phyloP scores from a whole-genome alignment of 2,113 vertebrate genomes.

The Lanius ludovicianus region DNA sequence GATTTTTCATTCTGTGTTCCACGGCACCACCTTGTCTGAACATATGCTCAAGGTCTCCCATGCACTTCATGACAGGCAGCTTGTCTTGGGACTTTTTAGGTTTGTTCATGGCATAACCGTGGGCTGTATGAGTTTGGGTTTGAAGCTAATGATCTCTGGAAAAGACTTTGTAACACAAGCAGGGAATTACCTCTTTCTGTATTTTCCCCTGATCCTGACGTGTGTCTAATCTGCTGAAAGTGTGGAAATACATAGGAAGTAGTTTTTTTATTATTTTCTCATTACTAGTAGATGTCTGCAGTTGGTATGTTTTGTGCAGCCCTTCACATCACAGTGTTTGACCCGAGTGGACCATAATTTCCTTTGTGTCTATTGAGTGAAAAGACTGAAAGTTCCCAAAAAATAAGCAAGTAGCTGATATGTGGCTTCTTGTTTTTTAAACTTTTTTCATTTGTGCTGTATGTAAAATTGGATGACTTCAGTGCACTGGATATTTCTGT shows the following conservation, averaged over 20 bases:
- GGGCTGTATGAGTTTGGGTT: background rate
- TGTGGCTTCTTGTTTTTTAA: background rate
- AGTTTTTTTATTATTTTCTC: background rate
- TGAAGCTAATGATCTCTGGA: background rate
- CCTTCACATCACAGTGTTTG: background rate
- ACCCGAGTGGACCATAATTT: background rate
- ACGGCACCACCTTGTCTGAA: background rate
- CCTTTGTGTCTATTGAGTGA: background rate
- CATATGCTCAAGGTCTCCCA: accelerated
- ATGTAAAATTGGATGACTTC: background rate
- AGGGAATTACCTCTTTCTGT: background rate
- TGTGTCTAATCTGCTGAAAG: background rate
- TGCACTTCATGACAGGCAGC: background rate
- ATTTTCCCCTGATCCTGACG: background rate
- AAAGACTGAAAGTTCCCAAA: background rate
- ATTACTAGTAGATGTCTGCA: background rate
- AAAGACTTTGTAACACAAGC: background rate
- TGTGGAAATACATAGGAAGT: background rate
- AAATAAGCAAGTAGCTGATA: background rate
- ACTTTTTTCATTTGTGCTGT: background rate
- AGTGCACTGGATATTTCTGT: background rate
- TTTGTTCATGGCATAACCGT: background rate
- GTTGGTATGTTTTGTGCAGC: background rate
- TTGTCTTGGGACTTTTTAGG: background rate
- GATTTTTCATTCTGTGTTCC: background rate